These are phyloP conservation scores for Linnaemya tessellans DNA, from an alignment of 2,888 invertebrate species.

Conservation along the genomic window DNA sequence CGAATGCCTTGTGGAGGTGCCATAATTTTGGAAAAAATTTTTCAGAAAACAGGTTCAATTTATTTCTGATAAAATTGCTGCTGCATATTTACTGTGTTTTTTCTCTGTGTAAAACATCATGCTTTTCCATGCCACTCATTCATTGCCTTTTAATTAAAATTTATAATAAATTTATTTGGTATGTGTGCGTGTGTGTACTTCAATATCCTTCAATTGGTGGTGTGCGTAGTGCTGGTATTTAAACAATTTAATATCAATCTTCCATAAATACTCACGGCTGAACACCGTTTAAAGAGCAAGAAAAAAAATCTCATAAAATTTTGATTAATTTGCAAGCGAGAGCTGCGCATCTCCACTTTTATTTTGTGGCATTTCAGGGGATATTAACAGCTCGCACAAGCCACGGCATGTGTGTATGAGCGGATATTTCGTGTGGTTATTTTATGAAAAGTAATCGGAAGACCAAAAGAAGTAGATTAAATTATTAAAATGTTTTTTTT, in stretches of 20 bases:
- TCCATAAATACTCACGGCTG: constrained; percentile 19
- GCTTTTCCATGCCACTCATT: background rate
- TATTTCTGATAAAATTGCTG: too few species aligned
- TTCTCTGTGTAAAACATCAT: too few species aligned
- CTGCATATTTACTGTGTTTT: too few species aligned
- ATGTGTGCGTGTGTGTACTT: too few species aligned
- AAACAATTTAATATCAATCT: constrained; percentile 12
- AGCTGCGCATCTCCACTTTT: constrained; percentile 1
- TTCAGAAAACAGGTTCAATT: too few species aligned
- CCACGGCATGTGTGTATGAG: background rate
- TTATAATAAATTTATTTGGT: background rate
- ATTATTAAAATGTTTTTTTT: background rate
- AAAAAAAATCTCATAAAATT: constrained; percentile 32
- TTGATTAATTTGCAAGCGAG: constrained; percentile 14
- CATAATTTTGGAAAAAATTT: too few species aligned
- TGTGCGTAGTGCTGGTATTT: background rate
- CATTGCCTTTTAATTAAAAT: background rate
- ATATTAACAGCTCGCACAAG: background rate
- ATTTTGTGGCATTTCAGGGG: constrained; percentile 10
- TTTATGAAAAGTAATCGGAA: too few species aligned
- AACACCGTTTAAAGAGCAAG: background rate
- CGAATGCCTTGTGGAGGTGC: too few species aligned
- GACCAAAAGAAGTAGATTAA: background rate
- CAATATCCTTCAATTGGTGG: background rate
- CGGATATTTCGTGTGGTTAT: background rate